Percentiles rank a stretch among this genome's conserved stretches.
These are phyloP conservation scores for Cassiopea xamachana DNA, from an alignment of 30 jellyfish, hydroid and myxozoan species.

Conservation along the genomic window DNA sequence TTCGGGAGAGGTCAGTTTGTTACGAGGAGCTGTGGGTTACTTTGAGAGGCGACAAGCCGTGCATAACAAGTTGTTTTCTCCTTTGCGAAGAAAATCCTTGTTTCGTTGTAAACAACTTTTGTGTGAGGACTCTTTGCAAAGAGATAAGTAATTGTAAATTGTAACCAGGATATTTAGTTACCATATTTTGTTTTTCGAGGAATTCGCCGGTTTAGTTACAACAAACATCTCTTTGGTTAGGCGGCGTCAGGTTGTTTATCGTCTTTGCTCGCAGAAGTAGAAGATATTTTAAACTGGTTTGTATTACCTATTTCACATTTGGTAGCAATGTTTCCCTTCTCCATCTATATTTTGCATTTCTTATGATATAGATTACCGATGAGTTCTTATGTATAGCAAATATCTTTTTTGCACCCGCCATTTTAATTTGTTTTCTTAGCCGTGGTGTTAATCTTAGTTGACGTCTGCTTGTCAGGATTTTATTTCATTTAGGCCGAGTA, in stretches of 20 bases:
- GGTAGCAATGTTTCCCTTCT: neutral
- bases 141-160: constrained; percentile 39
- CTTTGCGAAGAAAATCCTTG: constrained; percentile 53
- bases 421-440: neutral
- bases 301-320: neutral
- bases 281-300: neutral
- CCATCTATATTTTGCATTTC: neutral
- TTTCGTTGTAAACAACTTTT: constrained; percentile 70
- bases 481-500: neutral
- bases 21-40: neutral
- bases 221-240: neutral
- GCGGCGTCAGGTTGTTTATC: constrained; percentile 16
- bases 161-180: constrained; percentile 23
- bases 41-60: constrained; percentile 5
- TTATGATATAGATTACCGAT: neutral
- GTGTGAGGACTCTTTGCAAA: constrained; percentile 39
- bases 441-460: neutral
- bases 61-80: constrained; percentile 50
- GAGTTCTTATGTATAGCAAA: neutral
- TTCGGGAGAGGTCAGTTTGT: neutral
- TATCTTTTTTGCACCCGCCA: neutral
- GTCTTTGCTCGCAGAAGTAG: constrained; percentile 3
- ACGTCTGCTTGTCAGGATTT: neutral
- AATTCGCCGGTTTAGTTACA: neutral
- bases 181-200: constrained; percentile 34